Percentiles rank a stretch among this genome's conserved stretches.
phyloP scores from a whole-genome alignment of 2,797 vertebrate species.

The Pygocentrus nattereri region DNA sequence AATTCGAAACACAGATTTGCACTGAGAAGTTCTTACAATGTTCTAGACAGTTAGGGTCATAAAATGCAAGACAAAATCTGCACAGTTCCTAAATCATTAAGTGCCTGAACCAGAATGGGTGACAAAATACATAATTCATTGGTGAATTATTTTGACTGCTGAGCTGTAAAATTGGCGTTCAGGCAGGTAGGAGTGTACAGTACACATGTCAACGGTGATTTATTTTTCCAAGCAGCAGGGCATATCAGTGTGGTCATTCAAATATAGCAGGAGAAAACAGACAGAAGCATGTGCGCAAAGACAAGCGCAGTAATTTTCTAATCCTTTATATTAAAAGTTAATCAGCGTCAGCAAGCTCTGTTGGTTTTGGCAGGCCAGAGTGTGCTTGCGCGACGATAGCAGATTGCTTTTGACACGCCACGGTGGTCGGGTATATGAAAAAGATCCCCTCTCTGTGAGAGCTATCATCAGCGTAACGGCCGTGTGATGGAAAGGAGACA shows the following conservation, averaged over 20 bases:
- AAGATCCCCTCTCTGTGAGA: conserved; percentile 25
- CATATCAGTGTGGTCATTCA: conserved; percentile 56
- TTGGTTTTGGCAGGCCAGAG: conserved; percentile 1
- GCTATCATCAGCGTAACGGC: conserved; percentile 31
- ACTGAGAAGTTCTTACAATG: background rate
- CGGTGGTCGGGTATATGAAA: conserved; percentile 27
- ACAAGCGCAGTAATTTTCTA: conserved; percentile 15
- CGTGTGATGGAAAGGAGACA: conserved; percentile 21
- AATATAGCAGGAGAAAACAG: conserved; percentile 52
- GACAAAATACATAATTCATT: conserved; percentile 61
- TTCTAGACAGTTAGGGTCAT: background rate
- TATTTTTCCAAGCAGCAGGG: conserved; percentile 70
- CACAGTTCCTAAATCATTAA: conserved; percentile 27
- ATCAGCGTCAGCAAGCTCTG: conserved; percentile 17
- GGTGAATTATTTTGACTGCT: conserved; percentile 68
- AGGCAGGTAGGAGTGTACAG: conserved; percentile 50
- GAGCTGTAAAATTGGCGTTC: conserved; percentile 68
- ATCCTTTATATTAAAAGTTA: conserved; percentile 34
- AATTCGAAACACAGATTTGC: background rate
- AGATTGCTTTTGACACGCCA: conserved; percentile 17
- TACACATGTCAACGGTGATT: conserved; percentile 72
- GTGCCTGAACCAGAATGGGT: conserved; percentile 43
- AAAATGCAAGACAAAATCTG: background rate
- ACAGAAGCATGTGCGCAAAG: conserved; percentile 43
- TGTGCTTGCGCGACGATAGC: conserved; percentile 16